Conservation (phyloP, 2,113 vertebrate species). For the Piprites chloris region DNA sequence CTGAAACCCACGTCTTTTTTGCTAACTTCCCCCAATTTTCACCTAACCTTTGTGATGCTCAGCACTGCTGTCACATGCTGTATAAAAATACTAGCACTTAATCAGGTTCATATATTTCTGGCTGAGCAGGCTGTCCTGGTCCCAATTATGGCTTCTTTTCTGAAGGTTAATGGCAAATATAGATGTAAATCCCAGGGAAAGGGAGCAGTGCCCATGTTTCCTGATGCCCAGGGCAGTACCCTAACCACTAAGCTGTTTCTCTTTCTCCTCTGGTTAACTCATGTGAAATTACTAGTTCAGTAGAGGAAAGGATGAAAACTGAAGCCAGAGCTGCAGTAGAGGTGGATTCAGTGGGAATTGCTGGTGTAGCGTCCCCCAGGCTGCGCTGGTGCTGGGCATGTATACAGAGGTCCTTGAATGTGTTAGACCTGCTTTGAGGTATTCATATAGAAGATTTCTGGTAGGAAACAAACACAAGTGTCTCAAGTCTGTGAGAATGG, state of each 20-base stretch:
- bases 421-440: neutral
- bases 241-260: neutral
- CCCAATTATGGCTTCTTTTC: neutral
- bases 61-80: neutral
- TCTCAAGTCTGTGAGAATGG: neutral
- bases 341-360: neutral
- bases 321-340: neutral
- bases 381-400: neutral
- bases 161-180: neutral
- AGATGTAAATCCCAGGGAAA: neutral
- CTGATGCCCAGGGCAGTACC: neutral
- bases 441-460: neutral
- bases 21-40: neutral
- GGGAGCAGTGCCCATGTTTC: neutral
- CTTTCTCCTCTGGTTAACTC: neutral
- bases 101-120: neutral
- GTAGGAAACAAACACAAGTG: neutral
- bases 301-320: neutral
- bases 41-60: neutral
- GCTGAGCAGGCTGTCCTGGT: neutral
- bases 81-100: neutral
- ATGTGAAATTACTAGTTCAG: neutral
- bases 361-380: neutral
- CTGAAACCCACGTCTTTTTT: neutral
- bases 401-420: neutral